Base-by-base conservation (phyloP, 2,113 vertebrate genomes). In the Peromyscus maniculatus region DNA sequence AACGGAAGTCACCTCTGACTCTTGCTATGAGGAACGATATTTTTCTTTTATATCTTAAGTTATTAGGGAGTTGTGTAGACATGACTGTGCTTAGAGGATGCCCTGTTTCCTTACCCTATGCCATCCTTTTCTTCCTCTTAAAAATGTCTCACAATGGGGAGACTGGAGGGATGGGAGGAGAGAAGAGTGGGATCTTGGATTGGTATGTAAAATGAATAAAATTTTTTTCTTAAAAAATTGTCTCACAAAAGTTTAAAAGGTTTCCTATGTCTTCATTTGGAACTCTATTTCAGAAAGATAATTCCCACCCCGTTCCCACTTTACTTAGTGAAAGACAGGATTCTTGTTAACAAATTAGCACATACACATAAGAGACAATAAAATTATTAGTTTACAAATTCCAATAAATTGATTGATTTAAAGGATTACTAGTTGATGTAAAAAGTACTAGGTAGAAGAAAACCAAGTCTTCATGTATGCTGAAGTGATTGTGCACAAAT, bases 221-320 rank as follows among this genome's bases (percentile, higher is more conserved):
- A 75, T 1, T n/a, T 49, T 11, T 12, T 26, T 66, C 64, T 28
- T 66, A 52, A 84, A 46, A 11, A 77, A 1, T 49, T 49, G 7
- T 49, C 46, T 49, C 64, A 39, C 7, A 33, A 92, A 86, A 72
- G 90, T 49, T 69, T 36, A 80, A 49, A 39, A 89, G 67, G 59
- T 91, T 97, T 94, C 72, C 28, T 84, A 5, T 66, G 66, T 90
- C 11, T 89, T 24, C n/a, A 94, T 74, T 69, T 96, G 71, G 24
- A 89, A 72, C 43, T 71, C n/a, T 87, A 67, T 86, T 86, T 96
- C 72, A 74, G 66, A 91, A 74, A 77, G 88, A 87, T 39, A 97
- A 77, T 88, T 52, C 43, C 33, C n/a, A 10, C 28, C 28, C 1
- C 49, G 19, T 10, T 5, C 66, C 2, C 84, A 79, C 26, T 89